These are phyloP conservation scores for Orthosia gothica DNA, from an alignment of 2,888 invertebrate genomes.

Conservation along the genomic window DNA sequence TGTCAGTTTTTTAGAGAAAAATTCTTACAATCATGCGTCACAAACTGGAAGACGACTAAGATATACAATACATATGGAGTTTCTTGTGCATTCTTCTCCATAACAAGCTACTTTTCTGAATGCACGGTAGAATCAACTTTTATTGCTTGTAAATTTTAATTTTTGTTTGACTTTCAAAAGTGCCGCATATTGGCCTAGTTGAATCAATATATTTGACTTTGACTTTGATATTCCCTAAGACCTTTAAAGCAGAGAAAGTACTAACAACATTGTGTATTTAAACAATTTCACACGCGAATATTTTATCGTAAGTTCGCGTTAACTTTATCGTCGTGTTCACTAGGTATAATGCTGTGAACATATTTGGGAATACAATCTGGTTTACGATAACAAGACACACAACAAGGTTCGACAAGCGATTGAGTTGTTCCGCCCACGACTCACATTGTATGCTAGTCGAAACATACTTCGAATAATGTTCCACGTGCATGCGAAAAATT, in stretches of 20 bases:
- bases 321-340: slow-evolving; percentile 60
- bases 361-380: slow-evolving; percentile 63
- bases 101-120: no score
- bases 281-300: slow-evolving; percentile 55
- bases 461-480: slow-evolving; percentile 66
- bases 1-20: background rate
- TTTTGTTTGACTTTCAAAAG: no score
- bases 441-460: slow-evolving; percentile 71
- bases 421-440: slow-evolving; percentile 81
- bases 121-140: no score
- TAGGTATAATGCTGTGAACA: slow-evolving; percentile 60
- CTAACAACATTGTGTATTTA: slow-evolving; percentile 9
- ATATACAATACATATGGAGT: no score
- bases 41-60: background rate
- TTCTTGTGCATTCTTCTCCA: no score
- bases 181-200: no score
- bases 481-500: slow-evolving; percentile 60
- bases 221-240: background rate
- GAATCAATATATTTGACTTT: no score
- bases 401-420: slow-evolving; percentile 82
- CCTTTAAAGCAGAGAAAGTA: background rate
- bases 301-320: slow-evolving; percentile 28
- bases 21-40: background rate
- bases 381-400: slow-evolving; percentile 77
- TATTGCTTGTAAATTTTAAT: no score